Evolutionary conservation across 2,797 vertebrate genomes (phyloP), one percentile per base, ranked within the genome.

Genomic region (Neosilurus mollespiculum): DNA sequence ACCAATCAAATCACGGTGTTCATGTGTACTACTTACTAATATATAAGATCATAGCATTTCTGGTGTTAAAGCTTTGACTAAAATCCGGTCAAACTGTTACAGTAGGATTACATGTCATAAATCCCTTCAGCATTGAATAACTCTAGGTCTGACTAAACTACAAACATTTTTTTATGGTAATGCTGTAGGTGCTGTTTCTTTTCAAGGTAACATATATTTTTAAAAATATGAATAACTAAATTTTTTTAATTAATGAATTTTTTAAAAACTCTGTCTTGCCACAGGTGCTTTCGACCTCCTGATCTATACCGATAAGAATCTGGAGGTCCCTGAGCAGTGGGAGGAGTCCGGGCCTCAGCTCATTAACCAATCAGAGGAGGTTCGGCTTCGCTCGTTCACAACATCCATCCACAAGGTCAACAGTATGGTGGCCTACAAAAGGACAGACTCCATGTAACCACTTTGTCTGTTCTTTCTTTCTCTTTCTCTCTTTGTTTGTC

Each of bases 381-480:
- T 99, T 73, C 96, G 95, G 15, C 92, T 99, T 11, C 96, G 97
- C 16, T 98, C 98, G 58, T 99, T 99, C 90, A 98, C 97, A 37
- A 98, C 97, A 2, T 96, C 97, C 1, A 97, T 99, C 90, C 98
- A 99, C 92, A 99, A 98, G 90, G 97, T 99, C 9, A 97, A 96
- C 80, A 98, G 96, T 86, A 94, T 92, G 86, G 97, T 99, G 90
- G 96, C 97, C 15, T 99, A 98, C 92, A 99, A 94, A 94, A 93
- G 89, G 87, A 94, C 93, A 15, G 93, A 96, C 90, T 93, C 92
- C 0, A 86, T 90, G 58, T 95, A 86, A 87, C 72, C 3, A 54
- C 6, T 18, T 37, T 37, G 9, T 34, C 15, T 22, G 3, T 76
- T 69, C 9, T 78, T 24, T 37, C 7, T 73, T 15, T 62, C 2